Percentiles rank a stretch among this genome's conserved stretches.
Evolutionary conservation across 2,113 vertebrate genomes (phyloP).

Genomic region (Limnothrissa miodon): DNA sequence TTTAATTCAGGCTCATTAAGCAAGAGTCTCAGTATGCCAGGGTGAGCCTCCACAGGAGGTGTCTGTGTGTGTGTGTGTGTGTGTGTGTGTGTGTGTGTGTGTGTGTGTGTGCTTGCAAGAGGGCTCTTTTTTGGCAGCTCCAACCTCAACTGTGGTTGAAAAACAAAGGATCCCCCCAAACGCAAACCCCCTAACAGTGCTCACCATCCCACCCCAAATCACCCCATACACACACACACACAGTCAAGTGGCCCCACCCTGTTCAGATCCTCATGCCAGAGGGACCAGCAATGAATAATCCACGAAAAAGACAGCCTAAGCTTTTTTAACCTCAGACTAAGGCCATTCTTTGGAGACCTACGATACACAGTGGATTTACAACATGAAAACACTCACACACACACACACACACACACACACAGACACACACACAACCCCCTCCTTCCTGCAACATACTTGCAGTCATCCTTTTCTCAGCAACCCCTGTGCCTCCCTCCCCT

Average conservation of each 20-base stretch:
- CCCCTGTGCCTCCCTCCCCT: neutral
- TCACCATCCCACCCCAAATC: neutral
- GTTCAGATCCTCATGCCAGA: constrained; percentile 45
- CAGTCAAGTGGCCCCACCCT: constrained; percentile 39
- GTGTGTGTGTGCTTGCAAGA: neutral
- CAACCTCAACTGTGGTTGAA: constrained; percentile 11
- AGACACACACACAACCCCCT: constrained; percentile 53
- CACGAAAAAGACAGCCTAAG: constrained; percentile 59
- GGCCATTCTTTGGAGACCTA: constrained; percentile 53
- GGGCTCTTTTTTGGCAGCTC: neutral
- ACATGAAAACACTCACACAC: constrained; percentile 31
- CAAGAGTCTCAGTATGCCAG: neutral
- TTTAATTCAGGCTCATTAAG: constrained; percentile 2
- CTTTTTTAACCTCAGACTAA: constrained; percentile 57
- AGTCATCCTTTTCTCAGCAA: constrained; percentile 67
- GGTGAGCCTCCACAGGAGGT: neutral
- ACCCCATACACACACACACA: neutral
- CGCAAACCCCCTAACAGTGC: neutral
- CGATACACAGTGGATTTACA: constrained; percentile 31
- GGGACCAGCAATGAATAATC: constrained; percentile 47
- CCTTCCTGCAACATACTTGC: constrained; percentile 67
- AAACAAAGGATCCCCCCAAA: constrained; percentile 11
- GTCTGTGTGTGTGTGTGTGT: constrained; percentile 2
- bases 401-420: neutral
- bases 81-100: neutral